Evolutionary conservation across 2,113 vertebrate species (phyloP), one percentile per base, ranked within the genome.

Genomic region (Mus musculus): DNA sequence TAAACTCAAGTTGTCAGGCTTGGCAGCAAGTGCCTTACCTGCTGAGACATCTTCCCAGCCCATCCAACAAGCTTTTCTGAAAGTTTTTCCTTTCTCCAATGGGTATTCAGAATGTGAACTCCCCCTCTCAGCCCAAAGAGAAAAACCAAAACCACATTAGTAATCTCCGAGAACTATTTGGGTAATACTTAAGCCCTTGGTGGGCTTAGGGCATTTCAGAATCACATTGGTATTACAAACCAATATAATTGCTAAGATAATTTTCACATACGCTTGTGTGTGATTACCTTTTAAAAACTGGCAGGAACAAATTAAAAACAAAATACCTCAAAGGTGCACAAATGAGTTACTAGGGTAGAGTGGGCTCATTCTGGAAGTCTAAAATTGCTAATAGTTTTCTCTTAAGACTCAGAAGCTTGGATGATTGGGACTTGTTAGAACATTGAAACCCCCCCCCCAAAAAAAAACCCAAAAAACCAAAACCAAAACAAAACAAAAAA

Each of bases 271-370:
- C 71, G 10, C 28, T 72, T 71, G 63, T 75, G 14, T 88, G 73
- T 87, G 92, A 97, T 93, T 0, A 30, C 46, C 30, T 87, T 93
- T 87, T 89, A 39, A 89, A 89, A 94, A 95, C 81, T 80, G 61
- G 19, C 54, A 97, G 52, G 91, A 93, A 59, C 19, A 89, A 82
- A 82, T 77, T 61, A 95, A 80, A 91, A 80, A 22, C 24, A 75
- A 56, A 80, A 67, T 3, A 49, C 63, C 42, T 36, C 39, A 82
- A 56, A 82, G 36, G 8, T 20, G 4, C 24, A 93, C 30, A 86
- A 81, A 82, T 67, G 30, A 91, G 75, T 86, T 76, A 67, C 16
- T 82, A 61, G 11, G 20, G 9, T 61, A 52, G 24, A 71, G 82
- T 33, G 85, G 52, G 28, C 14, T 61, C 20, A 82, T 26, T 90